Conservation (phyloP, 2,888 invertebrate species). For the Rhogogaster chlorosoma region DNA sequence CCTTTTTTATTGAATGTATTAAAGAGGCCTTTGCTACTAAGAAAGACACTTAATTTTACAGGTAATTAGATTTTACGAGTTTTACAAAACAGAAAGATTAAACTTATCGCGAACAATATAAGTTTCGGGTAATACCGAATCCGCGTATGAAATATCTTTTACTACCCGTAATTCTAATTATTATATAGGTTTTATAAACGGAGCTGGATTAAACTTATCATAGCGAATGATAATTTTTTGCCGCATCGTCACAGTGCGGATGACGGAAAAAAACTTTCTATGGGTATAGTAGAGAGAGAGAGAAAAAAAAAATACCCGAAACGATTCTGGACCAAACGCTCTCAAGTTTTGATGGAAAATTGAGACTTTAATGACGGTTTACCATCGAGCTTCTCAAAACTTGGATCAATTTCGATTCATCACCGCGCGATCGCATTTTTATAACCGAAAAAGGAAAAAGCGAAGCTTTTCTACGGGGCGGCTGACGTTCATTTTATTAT, state of each 20-base stretch:
- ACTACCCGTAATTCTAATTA: background rate
- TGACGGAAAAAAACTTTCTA: too few relatives aligned
- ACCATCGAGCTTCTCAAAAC: background rate
- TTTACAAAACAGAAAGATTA: background rate
- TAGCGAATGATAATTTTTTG: too few relatives aligned
- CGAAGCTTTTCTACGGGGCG: background rate
- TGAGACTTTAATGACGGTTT: too few relatives aligned
- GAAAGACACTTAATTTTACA: background rate
- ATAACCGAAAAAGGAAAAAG: background rate
- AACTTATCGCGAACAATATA: background rate
- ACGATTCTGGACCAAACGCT: too few relatives aligned
- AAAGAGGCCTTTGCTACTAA: background rate
- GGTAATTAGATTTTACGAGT: constrained; percentile 1
- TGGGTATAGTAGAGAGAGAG: too few relatives aligned
- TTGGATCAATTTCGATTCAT: background rate
- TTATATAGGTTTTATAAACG: background rate
- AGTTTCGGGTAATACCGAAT: background rate
- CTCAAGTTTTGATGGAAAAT: too few relatives aligned
- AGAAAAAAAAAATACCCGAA: too few relatives aligned
- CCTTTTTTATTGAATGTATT: too few relatives aligned
- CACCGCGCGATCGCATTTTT: background rate
- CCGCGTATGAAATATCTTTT: background rate
- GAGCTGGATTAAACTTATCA: background rate
- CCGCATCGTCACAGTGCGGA: background rate
- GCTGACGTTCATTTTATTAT: background rate